Percentiles rank a stretch among this genome's conserved stretches.
These are phyloP conservation scores for Gymnoscopelus braueri DNA, from an alignment of 2,797 vertebrate species.

Conservation along the genomic window DNA sequence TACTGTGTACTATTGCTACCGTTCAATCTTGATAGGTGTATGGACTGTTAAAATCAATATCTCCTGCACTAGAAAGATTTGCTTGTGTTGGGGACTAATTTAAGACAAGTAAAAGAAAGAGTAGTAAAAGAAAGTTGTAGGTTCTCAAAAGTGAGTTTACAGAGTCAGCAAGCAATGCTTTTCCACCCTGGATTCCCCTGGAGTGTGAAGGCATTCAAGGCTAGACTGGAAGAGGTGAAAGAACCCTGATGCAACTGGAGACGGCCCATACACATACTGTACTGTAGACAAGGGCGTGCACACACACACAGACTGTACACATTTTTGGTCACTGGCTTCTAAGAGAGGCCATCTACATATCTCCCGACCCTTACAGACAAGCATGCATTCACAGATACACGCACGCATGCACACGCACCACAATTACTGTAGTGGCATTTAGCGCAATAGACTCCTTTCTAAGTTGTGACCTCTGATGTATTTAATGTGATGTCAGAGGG, in stretches of 20 bases:
- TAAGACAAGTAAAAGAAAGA: no score
- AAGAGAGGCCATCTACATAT: not conserved
- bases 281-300: slow-evolving; percentile 9
- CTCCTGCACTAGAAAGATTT: no score
- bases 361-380: not conserved
- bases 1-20: no score
- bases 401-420: slow-evolving; percentile 11
- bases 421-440: slow-evolving; percentile 27
- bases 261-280: slow-evolving; percentile 30
- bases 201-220: slow-evolving; percentile 48
- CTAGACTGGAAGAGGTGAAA: slow-evolving; percentile 55
- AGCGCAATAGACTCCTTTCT: slow-evolving; percentile 43
- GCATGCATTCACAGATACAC: not conserved
- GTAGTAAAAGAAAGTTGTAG: no score
- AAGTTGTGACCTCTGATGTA: slow-evolving; percentile 48
- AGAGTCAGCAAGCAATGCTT: not conserved
- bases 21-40: no score
- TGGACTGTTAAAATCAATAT: no score
- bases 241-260: slow-evolving; percentile 51
- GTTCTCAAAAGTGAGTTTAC: no score
- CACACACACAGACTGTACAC: not conserved
- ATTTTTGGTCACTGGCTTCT: not conserved
- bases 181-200: slow-evolving; percentile 38
- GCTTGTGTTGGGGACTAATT: no score
- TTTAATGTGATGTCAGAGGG: slow-evolving; percentile 43